A percentile compares a stretch with the other conserved stretches of the same genome.
These are phyloP conservation scores for Drosophila vallismaia DNA, from an alignment of 2,888 invertebrate genomes.

Conservation along the genomic window DNA sequence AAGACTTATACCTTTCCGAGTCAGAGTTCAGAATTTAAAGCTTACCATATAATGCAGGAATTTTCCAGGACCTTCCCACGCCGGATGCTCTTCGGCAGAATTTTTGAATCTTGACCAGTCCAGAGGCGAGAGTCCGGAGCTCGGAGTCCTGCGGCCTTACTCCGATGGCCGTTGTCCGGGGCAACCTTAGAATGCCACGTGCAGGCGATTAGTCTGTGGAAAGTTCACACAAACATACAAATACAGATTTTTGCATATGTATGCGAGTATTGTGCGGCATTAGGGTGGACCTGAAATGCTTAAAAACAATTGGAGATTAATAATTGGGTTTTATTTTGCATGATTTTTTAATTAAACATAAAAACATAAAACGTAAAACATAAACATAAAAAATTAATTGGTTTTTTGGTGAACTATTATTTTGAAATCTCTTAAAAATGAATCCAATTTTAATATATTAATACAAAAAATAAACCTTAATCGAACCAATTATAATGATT, in stretches of 20 bases:
- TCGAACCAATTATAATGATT: slow-evolving; percentile 22
- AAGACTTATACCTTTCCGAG: neutral
- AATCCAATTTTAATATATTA: too few species aligned
- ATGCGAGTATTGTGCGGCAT: neutral
- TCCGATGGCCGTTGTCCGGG: slow-evolving; percentile 26
- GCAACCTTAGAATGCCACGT: slow-evolving; percentile 48
- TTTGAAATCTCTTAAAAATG: too few species aligned
- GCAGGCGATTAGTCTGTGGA: slow-evolving; percentile 52
- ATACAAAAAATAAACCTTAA: slow-evolving; percentile 8
- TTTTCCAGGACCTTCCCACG: neutral
- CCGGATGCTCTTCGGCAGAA: neutral
- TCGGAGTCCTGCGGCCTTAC: too few species aligned
- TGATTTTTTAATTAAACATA: too few species aligned
- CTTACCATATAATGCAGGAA: neutral
- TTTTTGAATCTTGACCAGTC: neutral
- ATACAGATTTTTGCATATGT: neutral
- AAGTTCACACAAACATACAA: neutral
- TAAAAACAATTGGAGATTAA: too few species aligned
- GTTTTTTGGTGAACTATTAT: too few species aligned
- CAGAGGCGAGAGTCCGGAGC: too few species aligned
- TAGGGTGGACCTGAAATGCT: neutral
- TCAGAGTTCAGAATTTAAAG: neutral
- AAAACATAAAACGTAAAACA: too few species aligned
- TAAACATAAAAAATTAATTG: too few species aligned
- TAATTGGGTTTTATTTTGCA: too few species aligned